Conservation (phyloP, 2,888 invertebrate genomes). For the Oscheius sp. region DNA sequence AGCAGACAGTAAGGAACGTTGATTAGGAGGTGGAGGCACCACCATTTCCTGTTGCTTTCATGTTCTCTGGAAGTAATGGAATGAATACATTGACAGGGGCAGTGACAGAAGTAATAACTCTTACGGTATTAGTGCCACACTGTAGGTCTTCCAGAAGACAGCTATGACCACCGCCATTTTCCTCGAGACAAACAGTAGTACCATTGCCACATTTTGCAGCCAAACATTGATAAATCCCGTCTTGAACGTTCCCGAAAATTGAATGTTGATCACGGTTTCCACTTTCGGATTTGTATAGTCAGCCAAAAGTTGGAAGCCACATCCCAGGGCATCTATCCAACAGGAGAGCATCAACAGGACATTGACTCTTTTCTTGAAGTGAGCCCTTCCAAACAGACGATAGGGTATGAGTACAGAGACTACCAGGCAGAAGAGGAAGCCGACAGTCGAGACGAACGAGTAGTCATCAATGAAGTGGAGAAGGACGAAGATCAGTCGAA, state of each 20-base stretch:
- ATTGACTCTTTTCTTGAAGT: conserved; percentile 5
- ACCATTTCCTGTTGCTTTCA: conserved; percentile 1
- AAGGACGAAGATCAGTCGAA: neutral
- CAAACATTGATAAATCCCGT: neutral
- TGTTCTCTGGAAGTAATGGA: neutral
- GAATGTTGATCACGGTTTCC: neutral
- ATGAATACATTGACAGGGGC: neutral
- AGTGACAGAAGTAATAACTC: neutral
- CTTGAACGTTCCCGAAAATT: neutral
- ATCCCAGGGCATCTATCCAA: conserved; percentile 11
- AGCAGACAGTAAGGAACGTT: conserved; percentile 19
- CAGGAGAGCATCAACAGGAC: neutral
- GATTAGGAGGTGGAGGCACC: neutral
- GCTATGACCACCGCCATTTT: conserved; percentile 11
- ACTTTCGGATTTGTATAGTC: neutral
- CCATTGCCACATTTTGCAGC: conserved; percentile 5
- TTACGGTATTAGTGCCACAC: conserved; percentile 1
- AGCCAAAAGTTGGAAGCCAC: neutral
- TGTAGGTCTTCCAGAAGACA: conserved; percentile 29
- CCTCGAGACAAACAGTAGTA: conserved; percentile 7
- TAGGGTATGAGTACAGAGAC: conserved; percentile 7
- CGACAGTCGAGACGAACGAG: neutral
- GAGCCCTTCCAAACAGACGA: conserved; percentile 15
- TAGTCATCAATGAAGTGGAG: conserved; percentile 5
- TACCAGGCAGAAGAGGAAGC: conserved; percentile 13